phyloP scores from a whole-genome alignment of 1,140 invertebrate species.

The Centruroides sculpturatus region DNA sequence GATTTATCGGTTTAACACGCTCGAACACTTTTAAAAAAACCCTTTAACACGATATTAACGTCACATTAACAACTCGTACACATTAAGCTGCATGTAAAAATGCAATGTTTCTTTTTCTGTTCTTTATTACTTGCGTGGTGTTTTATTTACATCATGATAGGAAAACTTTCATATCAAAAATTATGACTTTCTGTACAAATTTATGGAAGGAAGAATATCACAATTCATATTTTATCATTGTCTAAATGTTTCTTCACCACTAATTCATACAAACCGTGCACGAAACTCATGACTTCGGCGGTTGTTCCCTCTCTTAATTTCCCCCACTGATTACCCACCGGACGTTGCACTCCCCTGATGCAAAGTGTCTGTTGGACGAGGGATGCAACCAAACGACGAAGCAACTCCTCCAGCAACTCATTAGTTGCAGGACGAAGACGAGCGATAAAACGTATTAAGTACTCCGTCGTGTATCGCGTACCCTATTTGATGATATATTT shows the following conservation, averaged over 20 bases:
- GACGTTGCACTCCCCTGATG: constrained; percentile 33
- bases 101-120: too few relatives aligned
- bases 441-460: constrained; percentile 49
- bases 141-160: too few relatives aligned
- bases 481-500: constrained; percentile 33
- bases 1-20: too few relatives aligned
- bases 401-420: constrained; percentile 30
- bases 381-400: constrained; percentile 44
- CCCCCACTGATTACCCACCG: constrained; percentile 18
- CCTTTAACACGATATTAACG: too few relatives aligned
- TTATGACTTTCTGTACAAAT: too few relatives aligned
- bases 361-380: constrained; percentile 46
- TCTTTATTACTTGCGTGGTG: too few relatives aligned
- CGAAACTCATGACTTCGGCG: constrained; percentile 34
- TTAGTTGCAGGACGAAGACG: constrained; percentile 39
- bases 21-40: too few relatives aligned
- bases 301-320: constrained; percentile 37
- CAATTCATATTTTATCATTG: too few relatives aligned
- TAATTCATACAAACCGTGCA: constrained; percentile 18
- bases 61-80: too few relatives aligned
- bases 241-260: not conserved
- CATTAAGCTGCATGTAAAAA: too few relatives aligned
- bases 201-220: too few relatives aligned
- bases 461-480: constrained; percentile 49
- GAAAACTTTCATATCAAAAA: too few relatives aligned